Percentiles rank a stretch among this genome's conserved stretches.
Conservation (phyloP, 2,797 vertebrate genomes). For the Sebastes trivittatus region DNA sequence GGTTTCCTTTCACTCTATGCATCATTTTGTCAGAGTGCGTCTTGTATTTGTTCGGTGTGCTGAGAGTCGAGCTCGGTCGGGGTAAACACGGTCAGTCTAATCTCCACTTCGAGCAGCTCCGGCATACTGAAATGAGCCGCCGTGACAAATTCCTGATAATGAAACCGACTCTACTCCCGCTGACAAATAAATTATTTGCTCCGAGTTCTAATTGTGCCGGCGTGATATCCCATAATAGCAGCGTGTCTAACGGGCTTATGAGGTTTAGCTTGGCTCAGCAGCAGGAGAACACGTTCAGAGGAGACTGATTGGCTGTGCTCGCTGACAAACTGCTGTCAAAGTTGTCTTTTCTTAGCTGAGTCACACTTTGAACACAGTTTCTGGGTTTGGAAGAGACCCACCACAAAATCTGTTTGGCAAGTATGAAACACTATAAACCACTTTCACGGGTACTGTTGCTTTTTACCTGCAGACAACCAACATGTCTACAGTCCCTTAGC, state of each 20-base stretch:
- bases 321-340: conserved; percentile 19
- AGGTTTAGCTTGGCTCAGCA: conserved; percentile 20
- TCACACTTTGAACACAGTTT: background rate
- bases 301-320: conserved; percentile 12
- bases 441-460: too few relatives aligned
- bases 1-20: background rate
- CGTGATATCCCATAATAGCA: conserved; percentile 38
- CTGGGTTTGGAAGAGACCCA: background rate
- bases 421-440: too few relatives aligned
- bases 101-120: conserved; percentile 7
- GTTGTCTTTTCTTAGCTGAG: conserved; percentile 2
- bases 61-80: background rate
- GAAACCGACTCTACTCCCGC: background rate
- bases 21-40: background rate
- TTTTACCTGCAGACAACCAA: too few relatives aligned
- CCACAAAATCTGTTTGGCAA: background rate
- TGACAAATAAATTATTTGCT: conserved; percentile 29
- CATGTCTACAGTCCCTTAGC: too few relatives aligned
- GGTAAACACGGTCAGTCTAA: conserved; percentile 1
- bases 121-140: background rate
- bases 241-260: conserved; percentile 35
- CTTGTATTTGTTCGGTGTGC: background rate
- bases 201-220: conserved; percentile 13
- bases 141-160: conserved; percentile 40
- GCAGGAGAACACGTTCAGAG: background rate